Conservation (phyloP, 2,888 invertebrate species). For the Limnephilus auricula region DNA sequence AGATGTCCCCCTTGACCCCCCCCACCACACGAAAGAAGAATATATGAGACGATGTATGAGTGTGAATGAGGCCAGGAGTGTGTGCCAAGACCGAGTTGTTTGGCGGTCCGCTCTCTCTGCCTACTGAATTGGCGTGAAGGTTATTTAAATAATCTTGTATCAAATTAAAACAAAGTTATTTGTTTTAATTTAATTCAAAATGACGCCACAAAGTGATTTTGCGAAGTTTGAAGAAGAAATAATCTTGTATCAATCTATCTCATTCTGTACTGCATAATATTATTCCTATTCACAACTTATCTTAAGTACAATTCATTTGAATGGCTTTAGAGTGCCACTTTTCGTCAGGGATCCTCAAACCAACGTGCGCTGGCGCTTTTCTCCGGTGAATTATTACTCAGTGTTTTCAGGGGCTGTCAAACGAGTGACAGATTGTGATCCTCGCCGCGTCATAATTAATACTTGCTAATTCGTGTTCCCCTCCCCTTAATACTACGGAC, state of each 20-base stretch:
- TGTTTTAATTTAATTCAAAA: too few species aligned
- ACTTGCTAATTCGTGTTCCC: conserved; percentile 34
- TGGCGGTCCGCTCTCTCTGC: too few species aligned
- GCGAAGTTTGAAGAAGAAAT: too few species aligned
- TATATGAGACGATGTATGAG: too few species aligned
- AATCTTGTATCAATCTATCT: not conserved
- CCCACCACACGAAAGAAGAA: too few species aligned
- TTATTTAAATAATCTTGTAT: too few species aligned
- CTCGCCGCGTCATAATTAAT: conserved; percentile 25
- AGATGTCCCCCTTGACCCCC: too few species aligned
- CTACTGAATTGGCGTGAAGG: too few species aligned
- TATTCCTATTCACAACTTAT: not conserved
- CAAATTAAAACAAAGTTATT: too few species aligned
- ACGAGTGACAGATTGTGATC: conserved; percentile 34
- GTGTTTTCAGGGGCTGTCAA: not conserved
- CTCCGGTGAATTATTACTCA: not conserved
- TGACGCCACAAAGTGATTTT: too few species aligned
- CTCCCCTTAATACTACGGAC: not conserved
- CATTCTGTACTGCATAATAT: not conserved
- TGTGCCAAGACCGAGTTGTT: too few species aligned
- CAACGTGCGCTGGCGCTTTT: not conserved
- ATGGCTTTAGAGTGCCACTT: not conserved
- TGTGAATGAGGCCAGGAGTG: too few species aligned
- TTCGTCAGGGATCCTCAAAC: not conserved
- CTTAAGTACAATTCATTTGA: not conserved